Evolutionary conservation across 2,888 invertebrate genomes (phyloP).

Genomic region (Diarsia mendica): DNA sequence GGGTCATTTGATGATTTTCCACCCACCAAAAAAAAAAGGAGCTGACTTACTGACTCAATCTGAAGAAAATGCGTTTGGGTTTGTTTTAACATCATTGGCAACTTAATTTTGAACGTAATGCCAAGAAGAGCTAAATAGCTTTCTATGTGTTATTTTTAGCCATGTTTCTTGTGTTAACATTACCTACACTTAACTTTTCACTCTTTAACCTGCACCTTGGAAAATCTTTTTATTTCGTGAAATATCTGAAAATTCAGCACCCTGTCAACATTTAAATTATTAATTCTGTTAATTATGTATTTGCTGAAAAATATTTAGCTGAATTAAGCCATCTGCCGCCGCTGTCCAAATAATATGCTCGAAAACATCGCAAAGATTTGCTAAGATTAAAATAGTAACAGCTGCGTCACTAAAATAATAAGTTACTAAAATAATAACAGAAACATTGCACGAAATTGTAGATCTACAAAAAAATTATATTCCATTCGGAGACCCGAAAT

Average conservation of each 20-base stretch:
- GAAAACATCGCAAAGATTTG: constrained; percentile 50
- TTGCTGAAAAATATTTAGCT: constrained; percentile 15
- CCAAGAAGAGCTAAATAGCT: background rate
- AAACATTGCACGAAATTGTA: constrained; percentile 15
- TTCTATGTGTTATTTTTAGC: background rate
- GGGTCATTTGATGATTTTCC: no score
- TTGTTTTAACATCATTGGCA: background rate
- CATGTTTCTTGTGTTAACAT: background rate
- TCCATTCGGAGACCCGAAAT: constrained; percentile 18
- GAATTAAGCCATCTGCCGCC: constrained; percentile 47
- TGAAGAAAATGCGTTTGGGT: background rate
- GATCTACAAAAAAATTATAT: constrained; percentile 35
- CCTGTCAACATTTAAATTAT: background rate
- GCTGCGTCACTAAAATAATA: constrained; percentile 47
- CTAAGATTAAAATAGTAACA: constrained; percentile 51
- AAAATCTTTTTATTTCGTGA: background rate
- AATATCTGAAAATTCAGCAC: background rate
- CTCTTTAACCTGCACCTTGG: background rate
- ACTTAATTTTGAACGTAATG: background rate
- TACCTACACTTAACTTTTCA: no score
- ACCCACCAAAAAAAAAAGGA: no score
- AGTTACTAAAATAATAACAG: constrained; percentile 36
- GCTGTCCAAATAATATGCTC: constrained; percentile 44
- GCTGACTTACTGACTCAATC: background rate
- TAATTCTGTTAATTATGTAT: constrained; percentile 3